Evolutionary conservation across 2,888 invertebrate species (phyloP), one percentile per base, ranked within the genome.

Genomic region (Platynereis dumerilii): DNA sequence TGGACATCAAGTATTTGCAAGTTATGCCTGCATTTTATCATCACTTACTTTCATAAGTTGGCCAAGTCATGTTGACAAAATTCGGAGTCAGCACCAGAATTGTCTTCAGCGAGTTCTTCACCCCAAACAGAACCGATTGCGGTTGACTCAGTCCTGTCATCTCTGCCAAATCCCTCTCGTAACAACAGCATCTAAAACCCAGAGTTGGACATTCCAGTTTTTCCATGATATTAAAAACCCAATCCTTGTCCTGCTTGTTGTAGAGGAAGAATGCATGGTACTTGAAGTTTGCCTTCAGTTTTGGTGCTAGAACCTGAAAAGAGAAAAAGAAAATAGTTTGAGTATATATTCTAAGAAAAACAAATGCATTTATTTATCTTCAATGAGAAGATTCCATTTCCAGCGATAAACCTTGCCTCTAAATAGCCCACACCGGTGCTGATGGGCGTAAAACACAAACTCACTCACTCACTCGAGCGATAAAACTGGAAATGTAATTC

Each of bases 251-350:
- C 60, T 59, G 57, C 48, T 60, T 29, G 63, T 70, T 66, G 61
- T 67, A 66, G 17, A 70, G 53, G 67, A 71, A 68, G 67, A 69
- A 67, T 34, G 61, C 67, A 56, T 69, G 68, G 65, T 65, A 58
- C 24, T 28, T 52, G 1, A 56, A 39, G 59, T 48, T 55, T 48
- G 54, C 58, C 52, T 60, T 39, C 15, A 65, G 60, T 42, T 55
- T 55, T 45, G 64, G 67, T 27, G 64, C 60, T 27, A 67, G 20
- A 10, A 58, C 27, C 66, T 66, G 62, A 22, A 64, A 64, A 22
- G 3, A 48, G 5, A n/a, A 48, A 48, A 3, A 48, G 5, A 48
- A 48, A 5, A 34, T 12, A 34, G 5, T 34, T 34, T 34, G 34
- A 34, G 34, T 34, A 34, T 34, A 7, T 34, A 5, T n/a, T n/a